phyloP scores from a whole-genome alignment of 2,888 invertebrate species.

The Acrobasis repandana region DNA sequence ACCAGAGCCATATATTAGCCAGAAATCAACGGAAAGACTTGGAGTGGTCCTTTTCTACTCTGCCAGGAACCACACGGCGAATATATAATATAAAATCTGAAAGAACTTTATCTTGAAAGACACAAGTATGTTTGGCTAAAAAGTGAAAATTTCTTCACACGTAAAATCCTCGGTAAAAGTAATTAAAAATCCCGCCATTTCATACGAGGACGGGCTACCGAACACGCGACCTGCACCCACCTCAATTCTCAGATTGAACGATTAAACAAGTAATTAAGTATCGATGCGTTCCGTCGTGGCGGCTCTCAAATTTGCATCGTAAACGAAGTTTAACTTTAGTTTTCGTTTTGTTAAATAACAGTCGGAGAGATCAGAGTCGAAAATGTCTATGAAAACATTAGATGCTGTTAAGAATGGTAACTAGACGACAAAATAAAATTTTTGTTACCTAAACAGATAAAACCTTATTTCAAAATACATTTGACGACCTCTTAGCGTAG shows the following conservation, averaged over 20 bases:
- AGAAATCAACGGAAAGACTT: no score
- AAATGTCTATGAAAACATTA: neutral
- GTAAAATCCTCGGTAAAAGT: neutral
- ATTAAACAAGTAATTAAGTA: slow-evolving; percentile 82
- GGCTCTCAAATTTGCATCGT: slow-evolving; percentile 83
- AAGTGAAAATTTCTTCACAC: slow-evolving; percentile 1
- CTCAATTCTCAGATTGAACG: slow-evolving; percentile 72
- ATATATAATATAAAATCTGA: neutral
- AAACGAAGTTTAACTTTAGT: slow-evolving; percentile 78
- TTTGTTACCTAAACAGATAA: no score
- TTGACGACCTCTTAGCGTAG: no score
- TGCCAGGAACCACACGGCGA: no score
- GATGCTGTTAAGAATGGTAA: no score
- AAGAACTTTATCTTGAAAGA: neutral
- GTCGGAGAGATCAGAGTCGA: neutral
- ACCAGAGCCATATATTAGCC: no score
- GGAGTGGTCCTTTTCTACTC: no score
- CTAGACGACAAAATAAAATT: no score
- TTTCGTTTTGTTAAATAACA: slow-evolving; percentile 71
- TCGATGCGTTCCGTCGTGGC: slow-evolving; percentile 79
- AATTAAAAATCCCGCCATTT: slow-evolving; percentile 19
- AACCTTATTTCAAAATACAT: no score
- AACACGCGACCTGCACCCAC: slow-evolving; percentile 58
- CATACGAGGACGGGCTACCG: slow-evolving; percentile 11
- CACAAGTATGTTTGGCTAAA: neutral